Evolutionary conservation across 1,140 invertebrate species (phyloP), one percentile per base, ranked within the genome.

Genomic region (Drosophila sp.): DNA sequence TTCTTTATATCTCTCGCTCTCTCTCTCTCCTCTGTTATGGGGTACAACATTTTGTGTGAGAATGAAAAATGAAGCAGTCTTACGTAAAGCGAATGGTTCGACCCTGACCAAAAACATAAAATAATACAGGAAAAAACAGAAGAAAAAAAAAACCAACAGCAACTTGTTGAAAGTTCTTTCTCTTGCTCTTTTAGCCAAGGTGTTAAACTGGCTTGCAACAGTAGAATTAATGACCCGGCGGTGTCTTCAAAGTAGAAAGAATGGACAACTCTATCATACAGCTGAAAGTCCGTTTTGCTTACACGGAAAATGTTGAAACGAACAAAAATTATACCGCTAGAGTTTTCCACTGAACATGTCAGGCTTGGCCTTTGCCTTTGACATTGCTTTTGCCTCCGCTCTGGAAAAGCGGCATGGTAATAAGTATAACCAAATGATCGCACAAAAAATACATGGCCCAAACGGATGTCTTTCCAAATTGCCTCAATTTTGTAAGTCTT

Each of bases 151-250:
- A 47, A 8, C 23, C 67, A 50, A 66, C 56, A 79, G 60, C 77
- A 66, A 76, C 61, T 76, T 79, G 83, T 76, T 77, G 76, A 80
- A 89, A 87, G 80, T 75, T 89, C 70, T 50, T 67, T 72, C 35
- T 58, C 56, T 57, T 30, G 6, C 55, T 33, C 27, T 58, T 4
- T 8, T 29, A 29, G 30, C 5, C 33, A 11, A 72, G 70, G 76
- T 79, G 76, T 63, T 79, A 70, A 79, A 72, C 68, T 68, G 69
- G 17, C 56, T 57, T 58, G 56, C 56, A 58, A 58, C 69, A 72
- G 68, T 55, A 69, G 68, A 77, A 80, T 87, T 89, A 89, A 87
- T 87, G 84, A 76, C 68, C 66, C 40, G 68, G 62, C 84, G 84
- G 84, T 66, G 41, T 61, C 84, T 84, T 87, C 72, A 84, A 87